These are phyloP conservation scores for Helarctos malayanus DNA, from an alignment of 2,797 vertebrate genomes.

Conservation along the genomic window DNA sequence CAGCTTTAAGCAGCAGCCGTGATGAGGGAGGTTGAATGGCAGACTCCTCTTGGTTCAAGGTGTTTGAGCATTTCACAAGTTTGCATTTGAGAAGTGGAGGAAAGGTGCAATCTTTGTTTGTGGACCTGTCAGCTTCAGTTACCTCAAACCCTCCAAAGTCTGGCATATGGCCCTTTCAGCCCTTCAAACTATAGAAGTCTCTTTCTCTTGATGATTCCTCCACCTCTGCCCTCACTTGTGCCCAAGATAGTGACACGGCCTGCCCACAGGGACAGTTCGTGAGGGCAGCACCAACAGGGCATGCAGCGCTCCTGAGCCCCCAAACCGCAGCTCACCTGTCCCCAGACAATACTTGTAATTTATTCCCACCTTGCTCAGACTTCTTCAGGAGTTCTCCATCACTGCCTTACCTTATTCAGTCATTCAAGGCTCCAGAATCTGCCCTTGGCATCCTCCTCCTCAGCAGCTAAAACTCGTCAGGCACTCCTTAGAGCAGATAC, in stretches of 20 bases:
- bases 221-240: background rate
- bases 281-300: background rate
- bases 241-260: background rate
- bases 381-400: background rate
- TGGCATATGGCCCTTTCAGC: background rate
- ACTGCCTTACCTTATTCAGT: background rate
- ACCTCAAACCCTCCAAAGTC: background rate
- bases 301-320: background rate
- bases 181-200: background rate
- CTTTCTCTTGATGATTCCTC: background rate
- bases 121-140: background rate
- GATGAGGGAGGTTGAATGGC: background rate
- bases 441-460: background rate
- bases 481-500: background rate
- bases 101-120: constrained; percentile 18
- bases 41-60: background rate
- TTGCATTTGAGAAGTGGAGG: background rate
- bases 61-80: background rate
- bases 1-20: background rate
- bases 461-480: background rate
- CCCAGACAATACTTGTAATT: background rate
- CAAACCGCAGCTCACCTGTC: background rate
- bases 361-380: background rate
- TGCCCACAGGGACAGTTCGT: background rate
- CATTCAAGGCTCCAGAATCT: background rate